Percentiles rank a stretch among this genome's conserved stretches.
These are phyloP conservation scores for Volucella inflata DNA, from an alignment of 2,888 invertebrate genomes.

Conservation along the genomic window DNA sequence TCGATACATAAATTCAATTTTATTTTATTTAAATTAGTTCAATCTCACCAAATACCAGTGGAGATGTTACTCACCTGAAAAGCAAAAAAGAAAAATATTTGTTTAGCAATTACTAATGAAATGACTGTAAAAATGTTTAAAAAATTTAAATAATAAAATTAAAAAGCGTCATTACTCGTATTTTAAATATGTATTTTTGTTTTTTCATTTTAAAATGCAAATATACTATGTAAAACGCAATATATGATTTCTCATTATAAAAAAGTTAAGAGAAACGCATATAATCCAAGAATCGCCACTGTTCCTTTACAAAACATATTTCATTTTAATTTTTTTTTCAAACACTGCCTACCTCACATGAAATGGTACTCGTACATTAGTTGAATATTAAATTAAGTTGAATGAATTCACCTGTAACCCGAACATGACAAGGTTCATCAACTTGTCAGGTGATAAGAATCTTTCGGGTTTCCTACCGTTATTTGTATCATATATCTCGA, in stretches of 20 bases:
- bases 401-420: conserved; percentile 33
- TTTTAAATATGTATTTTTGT: neutral
- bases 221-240: neutral
- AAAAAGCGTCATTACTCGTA: conserved; percentile 15
- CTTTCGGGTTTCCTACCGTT: conserved; percentile 31
- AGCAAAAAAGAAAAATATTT: conserved; percentile 16
- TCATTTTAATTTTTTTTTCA: conserved; percentile 21
- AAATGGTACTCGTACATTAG: conserved; percentile 29
- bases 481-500: conserved; percentile 1
- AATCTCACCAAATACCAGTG: conserved; percentile 45
- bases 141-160: neutral
- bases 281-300: neutral
- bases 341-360: conserved; percentile 8
- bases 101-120: neutral
- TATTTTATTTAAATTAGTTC: neutral
- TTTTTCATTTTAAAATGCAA: neutral
- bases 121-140: conserved; percentile 3
- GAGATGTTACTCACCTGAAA: conserved; percentile 53
- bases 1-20: no score
- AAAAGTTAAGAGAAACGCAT: conserved; percentile 14
- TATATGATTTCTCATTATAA: neutral
- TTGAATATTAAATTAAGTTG: conserved; percentile 46
- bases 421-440: conserved; percentile 51
- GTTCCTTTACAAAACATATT: conserved; percentile 26
- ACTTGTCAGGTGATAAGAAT: conserved; percentile 36